phyloP scores from a whole-genome alignment of 2,113 vertebrate genomes.

The Spilogale gracilis region DNA sequence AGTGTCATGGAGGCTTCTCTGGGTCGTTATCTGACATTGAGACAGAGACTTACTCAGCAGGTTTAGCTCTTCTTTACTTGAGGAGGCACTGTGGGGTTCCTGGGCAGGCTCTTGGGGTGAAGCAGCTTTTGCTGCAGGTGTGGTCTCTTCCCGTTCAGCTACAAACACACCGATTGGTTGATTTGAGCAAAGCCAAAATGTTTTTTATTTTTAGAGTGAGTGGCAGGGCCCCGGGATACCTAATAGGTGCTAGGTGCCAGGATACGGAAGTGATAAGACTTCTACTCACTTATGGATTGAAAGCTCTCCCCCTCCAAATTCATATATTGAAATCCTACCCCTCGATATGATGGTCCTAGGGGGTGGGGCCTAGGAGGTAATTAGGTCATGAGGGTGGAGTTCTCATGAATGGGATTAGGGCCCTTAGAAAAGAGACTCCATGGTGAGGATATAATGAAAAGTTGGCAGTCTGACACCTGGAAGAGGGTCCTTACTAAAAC shows the following conservation, averaged over 20 bases:
- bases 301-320: background rate
- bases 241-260: background rate
- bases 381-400: background rate
- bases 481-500: background rate
- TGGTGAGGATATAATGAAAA: background rate
- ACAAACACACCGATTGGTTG: background rate
- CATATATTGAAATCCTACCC: background rate
- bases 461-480: background rate
- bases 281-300: background rate
- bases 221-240: background rate
- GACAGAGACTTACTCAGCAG: background rate
- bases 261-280: background rate
- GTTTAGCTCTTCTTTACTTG: accelerated
- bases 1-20: background rate
- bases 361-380: background rate
- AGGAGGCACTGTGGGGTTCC: accelerated
- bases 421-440: background rate
- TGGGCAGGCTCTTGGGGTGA: background rate
- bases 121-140: background rate
- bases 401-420: background rate
- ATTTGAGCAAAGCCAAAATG: constrained; percentile 22
- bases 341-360: background rate
- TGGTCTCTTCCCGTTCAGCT: background rate
- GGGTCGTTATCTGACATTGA: background rate
- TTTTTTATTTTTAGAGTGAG: background rate